These are phyloP conservation scores for Pagetopsis macropterus DNA, from an alignment of 2,797 vertebrate genomes.

Conservation along the genomic window DNA sequence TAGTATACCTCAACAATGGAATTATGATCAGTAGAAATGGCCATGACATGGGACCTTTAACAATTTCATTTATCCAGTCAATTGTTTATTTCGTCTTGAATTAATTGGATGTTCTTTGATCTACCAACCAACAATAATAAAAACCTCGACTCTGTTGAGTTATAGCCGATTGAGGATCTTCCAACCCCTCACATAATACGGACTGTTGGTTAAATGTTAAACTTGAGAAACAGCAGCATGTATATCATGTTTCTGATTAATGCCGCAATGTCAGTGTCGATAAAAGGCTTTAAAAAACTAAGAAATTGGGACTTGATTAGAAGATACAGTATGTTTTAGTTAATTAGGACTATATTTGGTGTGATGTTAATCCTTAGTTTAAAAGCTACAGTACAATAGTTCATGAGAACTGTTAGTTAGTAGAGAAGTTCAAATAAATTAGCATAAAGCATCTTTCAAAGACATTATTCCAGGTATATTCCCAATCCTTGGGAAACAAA, in stretches of 20 bases:
- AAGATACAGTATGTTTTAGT: too few species aligned
- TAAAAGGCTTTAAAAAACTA: too few species aligned
- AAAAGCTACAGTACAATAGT: neutral
- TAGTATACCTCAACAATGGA: too few species aligned
- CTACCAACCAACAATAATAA: conserved; percentile 15
- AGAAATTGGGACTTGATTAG: too few species aligned
- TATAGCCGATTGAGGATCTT: conserved; percentile 51
- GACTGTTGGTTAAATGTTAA: conserved; percentile 19
- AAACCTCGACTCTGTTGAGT: conserved; percentile 32
- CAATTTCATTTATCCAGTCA: conserved; percentile 23
- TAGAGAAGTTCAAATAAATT: neutral
- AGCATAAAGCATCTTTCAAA: neutral
- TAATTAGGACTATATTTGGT: neutral
- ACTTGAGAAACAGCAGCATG: conserved; percentile 36
- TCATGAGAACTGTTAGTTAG: neutral
- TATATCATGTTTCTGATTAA: conserved; percentile 38
- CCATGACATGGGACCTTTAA: neutral
- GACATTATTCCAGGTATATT: too few species aligned
- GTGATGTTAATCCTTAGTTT: neutral
- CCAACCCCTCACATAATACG: conserved; percentile 37
- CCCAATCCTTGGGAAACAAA: too few species aligned
- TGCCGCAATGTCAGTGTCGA: conserved; percentile 30
- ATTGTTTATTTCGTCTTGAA: conserved; percentile 31
- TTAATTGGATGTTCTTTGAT: conserved; percentile 25
- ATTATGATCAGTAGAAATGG: too few species aligned